Conservation (phyloP, 2,888 invertebrate species). For the Andricus quercusramuli region DNA sequence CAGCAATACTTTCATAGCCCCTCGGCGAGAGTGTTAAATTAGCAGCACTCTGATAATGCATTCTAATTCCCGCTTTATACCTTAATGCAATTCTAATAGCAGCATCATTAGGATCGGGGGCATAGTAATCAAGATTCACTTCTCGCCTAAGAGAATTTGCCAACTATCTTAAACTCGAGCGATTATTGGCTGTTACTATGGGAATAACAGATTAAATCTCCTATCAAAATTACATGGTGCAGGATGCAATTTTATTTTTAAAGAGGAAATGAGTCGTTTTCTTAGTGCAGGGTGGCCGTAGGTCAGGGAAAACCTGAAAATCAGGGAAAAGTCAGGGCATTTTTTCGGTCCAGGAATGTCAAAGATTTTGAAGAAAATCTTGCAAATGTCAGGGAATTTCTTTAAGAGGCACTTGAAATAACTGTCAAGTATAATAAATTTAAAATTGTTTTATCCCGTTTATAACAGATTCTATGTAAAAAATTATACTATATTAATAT, state of each 20-base stretch:
- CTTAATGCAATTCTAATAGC: conserved; percentile 53
- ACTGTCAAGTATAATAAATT: too few relatives aligned
- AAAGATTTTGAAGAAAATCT: too few relatives aligned
- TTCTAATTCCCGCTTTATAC: conserved; percentile 44
- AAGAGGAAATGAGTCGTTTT: conserved; percentile 52
- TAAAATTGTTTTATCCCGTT: too few relatives aligned
- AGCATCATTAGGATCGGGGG: conserved; percentile 41
- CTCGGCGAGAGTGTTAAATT: neutral
- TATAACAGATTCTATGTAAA: too few relatives aligned
- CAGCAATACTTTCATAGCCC: neutral
- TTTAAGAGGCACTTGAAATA: too few relatives aligned
- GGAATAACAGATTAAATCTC: conserved; percentile 26
- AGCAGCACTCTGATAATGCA: neutral
- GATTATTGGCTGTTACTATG: conserved; percentile 32
- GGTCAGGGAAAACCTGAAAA: too few relatives aligned
- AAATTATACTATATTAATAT: too few relatives aligned
- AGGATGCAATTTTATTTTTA: conserved; percentile 55
- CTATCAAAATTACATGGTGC: conserved; percentile 44
- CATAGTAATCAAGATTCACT: conserved; percentile 52
- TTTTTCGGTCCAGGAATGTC: too few relatives aligned
- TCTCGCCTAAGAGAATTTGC: conserved; percentile 43
- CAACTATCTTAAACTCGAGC: conserved; percentile 14
- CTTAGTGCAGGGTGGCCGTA: conserved; percentile 39
- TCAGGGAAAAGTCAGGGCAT: too few relatives aligned
- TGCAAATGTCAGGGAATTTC: too few relatives aligned